phyloP scores from a whole-genome alignment of 2,113 vertebrate species.

The Syngnathus typhle region DNA sequence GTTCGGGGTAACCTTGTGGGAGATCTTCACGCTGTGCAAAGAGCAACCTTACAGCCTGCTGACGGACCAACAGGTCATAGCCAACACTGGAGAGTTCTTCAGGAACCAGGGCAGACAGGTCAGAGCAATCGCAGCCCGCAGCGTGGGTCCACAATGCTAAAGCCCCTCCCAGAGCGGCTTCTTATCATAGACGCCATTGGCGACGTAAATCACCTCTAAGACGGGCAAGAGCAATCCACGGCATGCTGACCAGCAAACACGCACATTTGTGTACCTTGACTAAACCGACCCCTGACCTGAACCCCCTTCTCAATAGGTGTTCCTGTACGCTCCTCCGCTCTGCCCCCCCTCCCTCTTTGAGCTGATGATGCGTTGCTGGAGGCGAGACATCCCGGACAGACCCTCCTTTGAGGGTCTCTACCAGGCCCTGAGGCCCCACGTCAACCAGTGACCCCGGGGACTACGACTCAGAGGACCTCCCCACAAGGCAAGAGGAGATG shows the following conservation, averaged over 20 bases:
- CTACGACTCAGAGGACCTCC: not conserved
- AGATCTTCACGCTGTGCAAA: slow-evolving; percentile 82
- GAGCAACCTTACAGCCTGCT: slow-evolving; percentile 82
- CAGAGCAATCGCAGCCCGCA: slow-evolving; percentile 4
- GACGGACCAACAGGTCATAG: slow-evolving; percentile 81
- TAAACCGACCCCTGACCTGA: not conserved
- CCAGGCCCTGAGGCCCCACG: slow-evolving; percentile 76
- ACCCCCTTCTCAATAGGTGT: slow-evolving; percentile 57
- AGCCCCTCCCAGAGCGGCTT: too few relatives aligned
- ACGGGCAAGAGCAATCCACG: too few relatives aligned
- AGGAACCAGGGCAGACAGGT: slow-evolving; percentile 82
- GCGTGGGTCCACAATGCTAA: too few relatives aligned
- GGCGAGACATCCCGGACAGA: slow-evolving; percentile 73
- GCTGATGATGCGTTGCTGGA: slow-evolving; percentile 81
- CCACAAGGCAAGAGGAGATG: not conserved
- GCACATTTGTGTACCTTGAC: not conserved
- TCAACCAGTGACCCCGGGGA: slow-evolving; percentile 62
- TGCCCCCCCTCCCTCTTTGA: slow-evolving; percentile 77
- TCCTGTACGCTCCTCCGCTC: slow-evolving; percentile 73
- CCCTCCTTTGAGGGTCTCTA: slow-evolving; percentile 74
- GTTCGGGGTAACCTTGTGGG: slow-evolving; percentile 81
- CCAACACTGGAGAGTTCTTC: slow-evolving; percentile 85
- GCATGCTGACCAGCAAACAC: too few relatives aligned
- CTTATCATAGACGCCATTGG: too few relatives aligned
- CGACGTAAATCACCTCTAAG: too few relatives aligned